phyloP scores from a whole-genome alignment of 2,113 vertebrate species.

The Tichodroma muraria region DNA sequence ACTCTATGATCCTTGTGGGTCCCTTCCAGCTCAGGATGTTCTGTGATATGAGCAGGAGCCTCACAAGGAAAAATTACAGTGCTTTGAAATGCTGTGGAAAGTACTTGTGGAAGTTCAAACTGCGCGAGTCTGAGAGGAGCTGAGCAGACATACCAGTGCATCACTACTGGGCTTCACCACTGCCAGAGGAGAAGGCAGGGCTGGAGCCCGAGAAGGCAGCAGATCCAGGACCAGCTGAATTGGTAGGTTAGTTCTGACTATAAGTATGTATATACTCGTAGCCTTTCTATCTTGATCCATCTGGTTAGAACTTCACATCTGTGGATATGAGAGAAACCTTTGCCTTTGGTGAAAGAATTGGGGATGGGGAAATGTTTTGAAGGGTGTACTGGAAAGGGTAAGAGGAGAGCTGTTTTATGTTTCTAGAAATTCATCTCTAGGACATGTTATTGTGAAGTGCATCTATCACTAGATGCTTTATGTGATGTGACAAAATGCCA shows the following conservation, averaged over 20 bases:
- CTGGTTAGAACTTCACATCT: background rate
- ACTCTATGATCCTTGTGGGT: background rate
- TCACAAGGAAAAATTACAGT: background rate
- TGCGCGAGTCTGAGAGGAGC: background rate
- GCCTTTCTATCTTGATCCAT: background rate
- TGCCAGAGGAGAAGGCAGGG: background rate
- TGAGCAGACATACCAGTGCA: background rate
- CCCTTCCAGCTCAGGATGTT: background rate
- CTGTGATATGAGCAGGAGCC: background rate
- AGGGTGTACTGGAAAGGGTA: background rate
- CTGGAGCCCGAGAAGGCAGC: background rate
- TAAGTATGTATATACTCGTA: background rate
- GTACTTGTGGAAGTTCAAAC: background rate
- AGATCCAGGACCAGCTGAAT: background rate
- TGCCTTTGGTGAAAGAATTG: background rate
- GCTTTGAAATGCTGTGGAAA: background rate
- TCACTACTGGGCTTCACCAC: background rate
- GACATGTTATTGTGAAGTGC: background rate
- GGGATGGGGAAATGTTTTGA: background rate
- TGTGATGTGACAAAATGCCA: slow-evolving; percentile 36
- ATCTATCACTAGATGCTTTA: slow-evolving; percentile 40
- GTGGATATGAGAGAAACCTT: background rate
- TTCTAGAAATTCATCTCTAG: background rate
- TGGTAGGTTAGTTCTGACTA: background rate
- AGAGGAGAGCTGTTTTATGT: background rate